Evolutionary conservation across 1,140 invertebrate genomes (phyloP).

Genomic region (Lethocerus indicus): DNA sequence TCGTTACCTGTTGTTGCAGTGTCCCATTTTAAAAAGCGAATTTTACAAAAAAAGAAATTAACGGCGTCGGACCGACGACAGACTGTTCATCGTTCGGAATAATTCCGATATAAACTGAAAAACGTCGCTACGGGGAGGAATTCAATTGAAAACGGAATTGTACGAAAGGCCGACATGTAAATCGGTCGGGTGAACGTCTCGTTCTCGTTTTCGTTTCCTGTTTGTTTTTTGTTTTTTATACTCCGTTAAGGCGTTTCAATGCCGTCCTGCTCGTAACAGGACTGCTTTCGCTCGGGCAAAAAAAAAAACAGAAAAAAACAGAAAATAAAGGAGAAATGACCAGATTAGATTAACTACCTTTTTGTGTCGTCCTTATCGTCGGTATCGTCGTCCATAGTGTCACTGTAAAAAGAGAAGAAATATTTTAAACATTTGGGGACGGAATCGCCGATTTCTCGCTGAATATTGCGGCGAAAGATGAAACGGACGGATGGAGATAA

Average conservation of each 20-base stretch:
- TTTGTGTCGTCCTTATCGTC: slow-evolving; percentile 51
- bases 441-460: not conserved
- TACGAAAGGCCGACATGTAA: not conserved
- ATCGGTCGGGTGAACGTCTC: not conserved
- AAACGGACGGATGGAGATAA: no score
- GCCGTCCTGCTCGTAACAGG: not conserved
- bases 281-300: not conserved
- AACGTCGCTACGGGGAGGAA: not conserved
- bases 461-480: no score
- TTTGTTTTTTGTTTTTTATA: no score
- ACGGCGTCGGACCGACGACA: not conserved
- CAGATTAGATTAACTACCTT: slow-evolving; percentile 27
- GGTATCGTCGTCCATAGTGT: slow-evolving; percentile 42
- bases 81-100: not conserved
- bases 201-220: not conserved
- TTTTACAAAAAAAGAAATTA: not conserved
- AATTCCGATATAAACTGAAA: not conserved
- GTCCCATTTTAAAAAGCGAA: no score
- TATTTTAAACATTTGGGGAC: not conserved
- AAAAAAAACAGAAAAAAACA: not conserved
- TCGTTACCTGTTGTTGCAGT: not conserved
- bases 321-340: not conserved
- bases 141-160: no score
- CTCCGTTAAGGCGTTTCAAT: not conserved
- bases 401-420: slow-evolving; percentile 20